phyloP scores from a whole-genome alignment of 2,113 vertebrate species.

The Actenoides hombroni region DNA sequence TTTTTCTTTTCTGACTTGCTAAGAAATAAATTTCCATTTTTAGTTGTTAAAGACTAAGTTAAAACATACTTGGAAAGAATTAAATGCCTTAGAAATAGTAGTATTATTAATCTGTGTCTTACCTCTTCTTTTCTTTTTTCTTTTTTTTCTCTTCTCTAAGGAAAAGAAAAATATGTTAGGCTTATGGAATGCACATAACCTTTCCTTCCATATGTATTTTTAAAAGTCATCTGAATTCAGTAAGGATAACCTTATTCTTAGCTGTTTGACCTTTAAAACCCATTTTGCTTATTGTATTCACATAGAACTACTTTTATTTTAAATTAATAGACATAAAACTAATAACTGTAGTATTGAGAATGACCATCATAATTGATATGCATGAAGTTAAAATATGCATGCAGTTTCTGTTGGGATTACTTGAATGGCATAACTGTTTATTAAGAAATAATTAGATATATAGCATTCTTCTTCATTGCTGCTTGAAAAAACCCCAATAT shows the following conservation, averaged over 20 bases:
- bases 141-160: constrained; percentile 79
- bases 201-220: neutral
- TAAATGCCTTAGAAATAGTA: neutral
- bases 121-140: constrained; percentile 79
- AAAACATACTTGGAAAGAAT: neutral
- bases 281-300: neutral
- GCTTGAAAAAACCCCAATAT: neutral
- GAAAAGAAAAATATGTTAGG: constrained; percentile 15
- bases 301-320: neutral
- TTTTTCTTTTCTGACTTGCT: constrained; percentile 76
- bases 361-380: neutral
- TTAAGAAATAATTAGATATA: neutral
- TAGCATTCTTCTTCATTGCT: neutral
- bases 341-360: neutral
- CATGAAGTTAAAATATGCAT: neutral
- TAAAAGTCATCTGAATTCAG: neutral
- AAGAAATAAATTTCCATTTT: constrained; percentile 34
- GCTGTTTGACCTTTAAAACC: neutral
- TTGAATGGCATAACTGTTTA: neutral
- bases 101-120: neutral
- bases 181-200: neutral
- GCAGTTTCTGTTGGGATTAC: neutral
- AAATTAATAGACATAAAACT: neutral
- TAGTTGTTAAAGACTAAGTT: neutral
- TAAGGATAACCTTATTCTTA: neutral